Base-by-base conservation (phyloP, 1,140 invertebrate genomes). In the Macrocentrus cingulum region DNA sequence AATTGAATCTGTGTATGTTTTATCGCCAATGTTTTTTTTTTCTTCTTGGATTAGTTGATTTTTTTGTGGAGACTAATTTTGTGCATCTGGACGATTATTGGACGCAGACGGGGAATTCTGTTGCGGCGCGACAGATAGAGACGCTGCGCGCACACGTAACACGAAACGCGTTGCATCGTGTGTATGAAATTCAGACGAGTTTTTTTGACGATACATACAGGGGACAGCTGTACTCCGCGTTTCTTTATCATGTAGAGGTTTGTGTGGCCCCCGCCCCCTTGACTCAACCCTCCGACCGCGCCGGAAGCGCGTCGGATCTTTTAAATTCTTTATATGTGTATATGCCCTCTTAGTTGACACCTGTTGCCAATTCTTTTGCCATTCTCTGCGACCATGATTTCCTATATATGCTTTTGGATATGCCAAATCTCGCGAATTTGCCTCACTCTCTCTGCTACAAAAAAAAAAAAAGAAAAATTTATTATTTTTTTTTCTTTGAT, bases 181-280 rank as follows among this genome's bases (percentile, higher is more conserved):
- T 23, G 56, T 58, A 51, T 58, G 51, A 58, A 58, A 58, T 58
- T 58, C 56, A 58, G 56, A 58, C 56, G 56, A 58, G 48, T 58
- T 58, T 58, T 55, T 58, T 58, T 25, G 56, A 58, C 46, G 48
- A 56, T 56, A 56, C n/a, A n/a, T n/a, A n/a, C 55, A 48, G 48
- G 55, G 48, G 56, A 58, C 56, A 58, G 56, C 56, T 58, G 56
- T 58, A 58, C 56, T 42, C 48, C 48, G 56, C 56, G 48, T 58
- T 58, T 58, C 48, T 58, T 58, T 51, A 58, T 58, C 56, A 58
- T 50, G 39, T 51, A 44, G 25, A 44, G 46, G 48, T 51, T 51
- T 50, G 15, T 46, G 20, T 29, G 25, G 48, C 39, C 25, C 36
- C 32, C 49, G 32, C 49, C 32, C 32, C 49, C 25, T 18, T 18